A percentile compares a stretch with the other conserved stretches of the same genome.
Conservation (phyloP, 2,113 vertebrate species). For the Struthio camelus region DNA sequence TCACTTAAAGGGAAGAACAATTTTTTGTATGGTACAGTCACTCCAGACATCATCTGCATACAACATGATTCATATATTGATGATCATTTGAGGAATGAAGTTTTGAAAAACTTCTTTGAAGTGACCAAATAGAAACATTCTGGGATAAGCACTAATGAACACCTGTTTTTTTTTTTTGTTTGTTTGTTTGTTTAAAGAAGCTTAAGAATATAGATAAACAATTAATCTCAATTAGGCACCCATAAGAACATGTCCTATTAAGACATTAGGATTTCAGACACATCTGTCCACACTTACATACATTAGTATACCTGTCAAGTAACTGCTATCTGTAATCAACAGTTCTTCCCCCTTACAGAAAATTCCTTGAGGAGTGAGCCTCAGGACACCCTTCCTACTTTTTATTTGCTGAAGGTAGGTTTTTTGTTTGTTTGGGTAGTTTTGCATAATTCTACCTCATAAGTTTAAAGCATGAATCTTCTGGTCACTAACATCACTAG, state of each 20-base stretch:
- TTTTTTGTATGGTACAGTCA: neutral
- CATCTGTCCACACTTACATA: neutral
- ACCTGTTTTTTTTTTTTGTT: no score
- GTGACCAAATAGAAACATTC: neutral
- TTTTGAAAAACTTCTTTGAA: neutral
- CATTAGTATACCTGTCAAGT: neutral
- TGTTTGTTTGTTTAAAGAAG: no score
- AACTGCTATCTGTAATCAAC: neutral
- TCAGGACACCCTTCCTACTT: neutral
- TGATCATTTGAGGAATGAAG: neutral
- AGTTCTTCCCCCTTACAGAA: neutral
- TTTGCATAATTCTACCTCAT: neutral
- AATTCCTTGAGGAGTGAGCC: neutral
- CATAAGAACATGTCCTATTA: neutral
- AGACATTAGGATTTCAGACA: neutral
- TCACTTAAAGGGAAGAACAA: neutral
- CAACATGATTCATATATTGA: neutral
- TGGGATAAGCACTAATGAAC: neutral
- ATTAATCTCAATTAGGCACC: neutral
- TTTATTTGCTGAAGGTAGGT: neutral
- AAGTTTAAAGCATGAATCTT: neutral
- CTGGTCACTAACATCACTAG: neutral
- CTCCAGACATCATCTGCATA: neutral
- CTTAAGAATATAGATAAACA: neutral
- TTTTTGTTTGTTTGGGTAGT: neutral